phyloP scores from a whole-genome alignment of 2,888 invertebrate species.

The Holacanthella duospinosa region DNA sequence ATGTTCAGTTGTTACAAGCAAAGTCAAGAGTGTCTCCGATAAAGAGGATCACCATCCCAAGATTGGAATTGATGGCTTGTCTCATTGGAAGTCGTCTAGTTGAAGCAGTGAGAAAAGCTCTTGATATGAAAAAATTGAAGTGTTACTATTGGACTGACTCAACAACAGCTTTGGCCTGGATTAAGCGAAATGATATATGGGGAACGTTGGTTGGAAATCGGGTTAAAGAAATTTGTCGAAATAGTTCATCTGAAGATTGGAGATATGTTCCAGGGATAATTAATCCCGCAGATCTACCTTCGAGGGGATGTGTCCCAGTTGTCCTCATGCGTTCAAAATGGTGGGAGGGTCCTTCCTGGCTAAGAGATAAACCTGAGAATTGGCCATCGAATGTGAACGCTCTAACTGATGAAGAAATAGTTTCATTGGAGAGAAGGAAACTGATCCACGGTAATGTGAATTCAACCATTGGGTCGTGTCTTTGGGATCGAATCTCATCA shows the following conservation, averaged over 20 bases:
- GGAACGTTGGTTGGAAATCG: slow-evolving; percentile 27
- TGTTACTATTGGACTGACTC: slow-evolving; percentile 24
- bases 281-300: slow-evolving; percentile 35
- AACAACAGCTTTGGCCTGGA: slow-evolving; percentile 27
- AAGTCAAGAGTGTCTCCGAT: slow-evolving; percentile 38
- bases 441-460: too few species aligned
- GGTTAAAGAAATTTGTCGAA: slow-evolving; percentile 18
- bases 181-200: slow-evolving; percentile 24
- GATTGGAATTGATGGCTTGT: slow-evolving; percentile 27
- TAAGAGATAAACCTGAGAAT: slow-evolving; percentile 3
- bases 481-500: too few species aligned
- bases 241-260: slow-evolving; percentile 14
- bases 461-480: too few species aligned
- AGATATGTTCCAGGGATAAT: slow-evolving; percentile 24
- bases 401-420: slow-evolving; percentile 17
- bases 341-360: slow-evolving; percentile 35
- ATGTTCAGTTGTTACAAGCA: slow-evolving; percentile 35
- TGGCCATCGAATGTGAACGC: slow-evolving; percentile 17
- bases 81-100: slow-evolving; percentile 21
- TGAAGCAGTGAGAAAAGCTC: slow-evolving; percentile 1
- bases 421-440: slow-evolving; percentile 11
- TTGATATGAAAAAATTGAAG: slow-evolving; percentile 2
- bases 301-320: slow-evolving; percentile 23
- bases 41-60: slow-evolving; percentile 23
- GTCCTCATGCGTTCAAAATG: slow-evolving; percentile 19